Evolutionary conservation across 2,797 vertebrate genomes (phyloP).

Genomic region (Acanthurus lineatus): DNA sequence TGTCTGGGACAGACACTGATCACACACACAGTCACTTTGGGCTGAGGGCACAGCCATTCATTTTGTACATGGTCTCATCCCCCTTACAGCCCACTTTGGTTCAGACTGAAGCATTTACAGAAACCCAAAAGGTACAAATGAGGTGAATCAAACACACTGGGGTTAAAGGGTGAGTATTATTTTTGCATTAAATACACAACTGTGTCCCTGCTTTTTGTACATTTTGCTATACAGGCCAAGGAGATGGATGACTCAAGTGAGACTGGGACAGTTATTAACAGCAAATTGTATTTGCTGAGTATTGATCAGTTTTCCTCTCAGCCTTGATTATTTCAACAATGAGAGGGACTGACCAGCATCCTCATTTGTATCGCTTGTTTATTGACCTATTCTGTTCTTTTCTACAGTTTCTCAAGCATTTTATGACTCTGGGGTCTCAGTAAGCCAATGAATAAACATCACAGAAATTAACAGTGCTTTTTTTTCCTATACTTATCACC

Average conservation of each 20-base stretch:
- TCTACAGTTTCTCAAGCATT: constrained; percentile 52
- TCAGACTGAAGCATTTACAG: constrained; percentile 57
- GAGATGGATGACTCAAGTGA: neutral
- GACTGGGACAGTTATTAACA: constrained; percentile 35
- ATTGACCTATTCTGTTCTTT: constrained; percentile 48
- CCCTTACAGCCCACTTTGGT: constrained; percentile 55
- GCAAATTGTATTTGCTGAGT: constrained; percentile 25
- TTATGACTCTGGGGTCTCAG: constrained; percentile 26
- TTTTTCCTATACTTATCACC: constrained; percentile 27
- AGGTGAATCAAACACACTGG: constrained; percentile 16
- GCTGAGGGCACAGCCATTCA: constrained; percentile 75
- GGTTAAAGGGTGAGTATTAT: constrained; percentile 42
- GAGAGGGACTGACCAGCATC: constrained; percentile 9
- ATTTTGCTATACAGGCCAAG: constrained; percentile 1
- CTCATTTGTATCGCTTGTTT: constrained; percentile 55
- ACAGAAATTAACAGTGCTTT: constrained; percentile 48
- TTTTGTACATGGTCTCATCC: constrained; percentile 67
- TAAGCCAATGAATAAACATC: constrained; percentile 37
- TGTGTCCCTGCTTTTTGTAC: constrained; percentile 13
- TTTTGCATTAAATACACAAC: constrained; percentile 32
- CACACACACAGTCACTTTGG: constrained; percentile 79
- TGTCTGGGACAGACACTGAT: constrained; percentile 81
- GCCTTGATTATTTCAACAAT: constrained; percentile 46
- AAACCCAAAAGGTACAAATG: constrained; percentile 45
- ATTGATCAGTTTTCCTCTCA: constrained; percentile 50